Conservation (phyloP, 2,797 vertebrate genomes). For the Sebastes trivittatus region DNA sequence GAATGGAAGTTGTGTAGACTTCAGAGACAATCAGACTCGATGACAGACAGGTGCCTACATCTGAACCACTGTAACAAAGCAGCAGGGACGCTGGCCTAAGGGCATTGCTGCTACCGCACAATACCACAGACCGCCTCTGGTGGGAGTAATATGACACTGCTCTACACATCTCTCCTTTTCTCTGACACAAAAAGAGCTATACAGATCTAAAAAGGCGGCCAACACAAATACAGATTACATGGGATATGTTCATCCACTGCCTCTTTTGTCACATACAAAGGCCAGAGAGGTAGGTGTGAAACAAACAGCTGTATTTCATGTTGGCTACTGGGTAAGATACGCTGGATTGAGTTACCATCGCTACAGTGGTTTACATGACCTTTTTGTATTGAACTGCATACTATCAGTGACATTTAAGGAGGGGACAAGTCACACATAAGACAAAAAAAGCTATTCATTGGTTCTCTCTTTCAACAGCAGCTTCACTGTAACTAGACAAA, state of each 20-base stretch:
- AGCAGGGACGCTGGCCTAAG: conserved; percentile 42
- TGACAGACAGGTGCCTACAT: conserved; percentile 69
- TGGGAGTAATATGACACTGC: conserved; percentile 70
- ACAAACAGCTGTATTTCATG: conserved; percentile 73
- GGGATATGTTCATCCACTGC: conserved; percentile 54
- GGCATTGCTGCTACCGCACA: conserved; percentile 45
- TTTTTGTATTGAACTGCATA: conserved; percentile 34
- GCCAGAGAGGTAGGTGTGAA: conserved; percentile 42
- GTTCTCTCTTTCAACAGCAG: conserved; percentile 10
- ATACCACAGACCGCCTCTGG: conserved; percentile 60
- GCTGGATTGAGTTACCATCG: conserved; percentile 58
- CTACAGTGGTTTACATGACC: conserved; percentile 41
- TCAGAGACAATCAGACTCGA: conserved; percentile 26
- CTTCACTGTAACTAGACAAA: conserved; percentile 17
- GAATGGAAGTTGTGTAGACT: conserved; percentile 13
- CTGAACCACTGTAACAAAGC: conserved; percentile 60
- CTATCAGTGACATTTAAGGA: conserved; percentile 33
- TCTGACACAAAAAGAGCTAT: conserved; percentile 43
- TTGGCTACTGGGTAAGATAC: conserved; percentile 43
- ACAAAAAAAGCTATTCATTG: conserved; percentile 28
- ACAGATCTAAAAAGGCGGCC: conserved; percentile 43
- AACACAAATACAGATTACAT: conserved; percentile 58
- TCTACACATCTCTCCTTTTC: conserved; percentile 50
- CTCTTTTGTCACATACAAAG: conserved; percentile 74
- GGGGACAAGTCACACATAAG: conserved; percentile 2